Base-by-base conservation (phyloP, 1,140 invertebrate species). In the Lasaia peninsularis region DNA sequence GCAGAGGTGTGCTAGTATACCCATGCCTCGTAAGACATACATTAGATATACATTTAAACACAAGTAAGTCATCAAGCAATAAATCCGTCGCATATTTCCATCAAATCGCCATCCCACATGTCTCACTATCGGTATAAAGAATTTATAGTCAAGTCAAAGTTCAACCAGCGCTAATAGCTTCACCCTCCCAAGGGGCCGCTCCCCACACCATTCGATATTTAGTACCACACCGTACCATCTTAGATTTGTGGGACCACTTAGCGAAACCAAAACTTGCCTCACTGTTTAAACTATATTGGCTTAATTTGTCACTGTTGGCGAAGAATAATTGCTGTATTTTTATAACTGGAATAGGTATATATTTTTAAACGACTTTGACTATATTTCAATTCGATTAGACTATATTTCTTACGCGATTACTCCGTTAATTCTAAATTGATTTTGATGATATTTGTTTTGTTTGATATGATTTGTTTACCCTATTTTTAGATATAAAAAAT, bases 201-300 rank as follows among this genome's bases (percentile, higher is more conserved):
- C 67, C 75, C 75, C 78, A 81, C 70, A 69, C 71, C 67, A 76
- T 72, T 78, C 71, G 73, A 80, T 77, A 86, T 84, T 85, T 83
- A 83, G 83, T 85, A 74, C 79, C 81, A 84, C 73, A 78, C 75
- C 70, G 81, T 86, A 82, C 80, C 80, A 86, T 83, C 83, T 86
- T 71, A 84, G 79, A 86, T 81, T 84, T 84, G 74, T 83, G 73
- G 65, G 63, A 71, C 68, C 75, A 80, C 72, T 80, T 77, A 74
- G 66, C 63, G 62, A 75, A 77, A 55, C 53, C 53, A 55, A 44
- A 55, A 55, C 53, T 55, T 55, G 12, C 53, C 53, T 62, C 71
- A 70, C 73, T 71, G 72, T 69, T 74, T 52, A 62, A 65, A 75
- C 59, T 64, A 69, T 73, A 76, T 71, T 69, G 70, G 60, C 62